Evolutionary conservation across 2,797 vertebrate species (phyloP).

Genomic region (Knipowitschia caucasica): DNA sequence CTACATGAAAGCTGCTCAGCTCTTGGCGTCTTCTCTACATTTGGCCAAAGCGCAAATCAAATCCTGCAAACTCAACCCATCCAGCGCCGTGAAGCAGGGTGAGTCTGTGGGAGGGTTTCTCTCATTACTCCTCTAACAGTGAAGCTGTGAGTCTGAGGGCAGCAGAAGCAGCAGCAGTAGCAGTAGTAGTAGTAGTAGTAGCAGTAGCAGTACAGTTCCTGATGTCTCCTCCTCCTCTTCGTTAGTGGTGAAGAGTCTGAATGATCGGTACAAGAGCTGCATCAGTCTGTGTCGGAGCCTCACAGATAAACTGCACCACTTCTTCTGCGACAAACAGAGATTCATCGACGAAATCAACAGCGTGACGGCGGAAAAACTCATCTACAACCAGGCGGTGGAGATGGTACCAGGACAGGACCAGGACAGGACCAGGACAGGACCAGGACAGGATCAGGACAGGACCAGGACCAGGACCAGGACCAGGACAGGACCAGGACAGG

Average conservation of each 20-base stretch:
- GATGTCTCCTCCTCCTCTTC: not conserved
- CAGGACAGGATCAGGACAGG: too few species aligned
- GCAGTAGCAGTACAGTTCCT: too few species aligned
- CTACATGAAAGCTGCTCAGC: constrained; percentile 95
- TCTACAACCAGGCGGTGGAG: constrained; percentile 94
- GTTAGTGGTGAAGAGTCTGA: constrained; percentile 91
- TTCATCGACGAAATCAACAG: constrained; percentile 98
- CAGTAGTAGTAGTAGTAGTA: too few species aligned
- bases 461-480: too few species aligned
- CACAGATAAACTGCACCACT: constrained; percentile 90
- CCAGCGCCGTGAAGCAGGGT: constrained; percentile 95
- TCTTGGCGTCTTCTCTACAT: constrained; percentile 92
- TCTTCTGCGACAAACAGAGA: constrained; percentile 96
- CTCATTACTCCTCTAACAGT: too few species aligned
- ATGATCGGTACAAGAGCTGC: constrained; percentile 94
- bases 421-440: too few species aligned
- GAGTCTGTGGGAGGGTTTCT: not conserved
- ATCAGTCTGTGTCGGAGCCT: constrained; percentile 90
- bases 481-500: too few species aligned
- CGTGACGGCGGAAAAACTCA: constrained; percentile 94
- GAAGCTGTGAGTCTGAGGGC: too few species aligned
- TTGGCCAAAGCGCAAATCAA: constrained; percentile 95
- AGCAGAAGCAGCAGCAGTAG: too few species aligned
- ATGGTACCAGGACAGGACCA: too few species aligned
- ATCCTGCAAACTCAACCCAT: constrained; percentile 91